Evolutionary conservation across 2,113 vertebrate genomes (phyloP).

Genomic region (Sclerurus mexicanus): DNA sequence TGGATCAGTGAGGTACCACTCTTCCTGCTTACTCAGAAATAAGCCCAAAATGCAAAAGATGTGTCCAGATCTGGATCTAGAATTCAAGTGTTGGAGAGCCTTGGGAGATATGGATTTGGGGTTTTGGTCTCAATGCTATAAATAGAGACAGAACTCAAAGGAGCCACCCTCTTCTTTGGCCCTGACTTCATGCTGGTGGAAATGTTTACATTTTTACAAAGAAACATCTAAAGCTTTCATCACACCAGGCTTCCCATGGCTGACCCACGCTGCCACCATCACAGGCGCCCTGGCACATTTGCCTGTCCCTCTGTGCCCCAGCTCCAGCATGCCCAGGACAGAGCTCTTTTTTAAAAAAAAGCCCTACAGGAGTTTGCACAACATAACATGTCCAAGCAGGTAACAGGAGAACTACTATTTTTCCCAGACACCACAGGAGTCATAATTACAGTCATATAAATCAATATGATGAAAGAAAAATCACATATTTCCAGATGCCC

Average conservation of each 20-base stretch:
- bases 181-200: fast-evolving
- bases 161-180: neutral
- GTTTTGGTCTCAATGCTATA: neutral
- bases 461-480: slow-evolving; percentile 70
- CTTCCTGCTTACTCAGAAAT: neutral
- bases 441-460: slow-evolving; percentile 65
- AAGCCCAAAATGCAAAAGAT: neutral
- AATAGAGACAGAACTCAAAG: neutral
- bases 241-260: fast-evolving
- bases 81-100: neutral
- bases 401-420: slow-evolving; percentile 39
- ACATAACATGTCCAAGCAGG: slow-evolving; percentile 12
- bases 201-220: neutral
- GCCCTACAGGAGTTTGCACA: neutral
- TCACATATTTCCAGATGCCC: slow-evolving; percentile 53
- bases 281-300: neutral
- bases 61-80: neutral
- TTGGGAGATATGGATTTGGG: neutral
- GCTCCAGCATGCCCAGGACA: neutral
- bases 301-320: neutral
- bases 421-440: slow-evolving; percentile 23
- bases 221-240: neutral
- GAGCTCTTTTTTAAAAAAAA: neutral
- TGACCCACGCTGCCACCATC: neutral
- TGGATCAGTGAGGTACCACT: neutral